Evolutionary conservation across 1,140 invertebrate genomes (phyloP).

Genomic region (Charaxes varanes): DNA sequence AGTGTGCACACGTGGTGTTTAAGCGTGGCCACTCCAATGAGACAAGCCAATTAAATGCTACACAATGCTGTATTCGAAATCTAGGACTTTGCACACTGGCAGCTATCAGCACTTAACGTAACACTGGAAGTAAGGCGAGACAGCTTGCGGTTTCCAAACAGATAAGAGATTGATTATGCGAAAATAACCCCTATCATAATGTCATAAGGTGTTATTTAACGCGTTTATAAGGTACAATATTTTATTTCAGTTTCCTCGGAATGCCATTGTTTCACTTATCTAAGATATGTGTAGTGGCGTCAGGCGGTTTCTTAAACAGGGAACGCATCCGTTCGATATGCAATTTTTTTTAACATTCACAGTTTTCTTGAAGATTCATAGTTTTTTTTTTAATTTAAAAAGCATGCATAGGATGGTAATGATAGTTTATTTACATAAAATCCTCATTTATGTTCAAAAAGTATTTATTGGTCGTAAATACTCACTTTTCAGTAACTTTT

Average conservation of each 20-base stretch:
- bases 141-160: slow-evolving; percentile 7
- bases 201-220: slow-evolving; percentile 1
- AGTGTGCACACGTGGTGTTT: not conserved
- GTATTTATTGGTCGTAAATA: too few species aligned
- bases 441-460: too few species aligned
- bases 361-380: too few species aligned
- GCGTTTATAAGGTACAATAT: slow-evolving; percentile 4
- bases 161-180: not conserved
- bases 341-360: too few species aligned
- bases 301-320: slow-evolving; percentile 6
- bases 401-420: too few species aligned
- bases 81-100: slow-evolving; percentile 2
- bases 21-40: not conserved
- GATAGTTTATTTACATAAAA: too few species aligned
- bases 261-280: slow-evolving; percentile 40
- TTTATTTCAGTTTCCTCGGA: slow-evolving; percentile 33
- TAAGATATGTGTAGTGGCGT: slow-evolving; percentile 35
- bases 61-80: slow-evolving; percentile 1
- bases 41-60: slow-evolving; percentile 3
- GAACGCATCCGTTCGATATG: slow-evolving; percentile 7
- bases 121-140: slow-evolving; percentile 11
- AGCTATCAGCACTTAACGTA: slow-evolving; percentile 4
- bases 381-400: too few species aligned
- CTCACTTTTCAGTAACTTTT: too few species aligned
- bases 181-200: slow-evolving; percentile 16